phyloP scores from a whole-genome alignment of 2,797 vertebrate species.

The Scomberomorus guttatus region DNA sequence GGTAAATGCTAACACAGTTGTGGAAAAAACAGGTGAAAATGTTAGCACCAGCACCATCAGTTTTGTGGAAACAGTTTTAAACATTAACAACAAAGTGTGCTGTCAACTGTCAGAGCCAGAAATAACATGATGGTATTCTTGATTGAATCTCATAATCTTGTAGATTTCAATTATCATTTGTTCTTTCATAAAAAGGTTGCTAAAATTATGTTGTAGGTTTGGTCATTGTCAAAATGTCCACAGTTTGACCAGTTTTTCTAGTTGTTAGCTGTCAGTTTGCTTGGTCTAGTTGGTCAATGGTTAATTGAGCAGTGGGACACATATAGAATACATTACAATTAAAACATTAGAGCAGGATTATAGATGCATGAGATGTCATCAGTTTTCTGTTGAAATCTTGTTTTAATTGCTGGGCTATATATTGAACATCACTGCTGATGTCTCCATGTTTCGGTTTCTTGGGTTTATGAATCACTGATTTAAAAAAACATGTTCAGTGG shows the following conservation, averaged over 20 bases:
- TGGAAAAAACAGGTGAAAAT: not conserved
- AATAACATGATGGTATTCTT: too few species aligned
- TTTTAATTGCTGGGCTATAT: not conserved
- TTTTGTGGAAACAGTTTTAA: not conserved
- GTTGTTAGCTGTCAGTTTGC: not conserved
- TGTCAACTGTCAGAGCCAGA: not conserved
- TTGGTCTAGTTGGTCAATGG: not conserved
- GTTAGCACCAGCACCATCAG: too few species aligned
- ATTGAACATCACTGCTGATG: not conserved
- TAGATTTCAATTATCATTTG: not conserved
- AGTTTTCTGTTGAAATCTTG: not conserved
- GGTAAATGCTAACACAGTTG: not conserved
- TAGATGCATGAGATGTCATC: not conserved
- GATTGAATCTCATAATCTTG: too few species aligned
- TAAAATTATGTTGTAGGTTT: not conserved
- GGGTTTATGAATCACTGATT: slow-evolving; percentile 59
- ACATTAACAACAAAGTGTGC: too few species aligned
- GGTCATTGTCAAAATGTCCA: not conserved
- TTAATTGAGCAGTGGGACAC: not conserved
- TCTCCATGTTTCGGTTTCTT: not conserved
- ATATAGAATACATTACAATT: not conserved
- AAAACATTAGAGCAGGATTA: not conserved
- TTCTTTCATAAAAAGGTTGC: not conserved
- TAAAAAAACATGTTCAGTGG: not conserved
- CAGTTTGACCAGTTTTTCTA: not conserved